phyloP scores from a whole-genome alignment of 1,140 invertebrate species.

The Drosophila grimshawi region DNA sequence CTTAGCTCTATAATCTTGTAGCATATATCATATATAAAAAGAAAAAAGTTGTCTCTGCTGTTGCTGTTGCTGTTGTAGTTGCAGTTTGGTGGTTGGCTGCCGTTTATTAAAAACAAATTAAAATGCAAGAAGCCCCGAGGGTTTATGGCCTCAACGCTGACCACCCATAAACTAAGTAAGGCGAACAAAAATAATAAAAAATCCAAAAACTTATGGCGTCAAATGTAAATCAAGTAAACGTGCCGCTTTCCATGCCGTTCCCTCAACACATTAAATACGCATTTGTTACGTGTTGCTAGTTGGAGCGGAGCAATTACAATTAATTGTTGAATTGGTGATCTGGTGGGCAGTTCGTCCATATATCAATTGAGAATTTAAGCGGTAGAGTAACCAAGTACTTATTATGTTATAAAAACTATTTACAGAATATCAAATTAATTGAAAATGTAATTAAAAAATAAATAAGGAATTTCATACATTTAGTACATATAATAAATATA shows the following conservation, averaged over 20 bases:
- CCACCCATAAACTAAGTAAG: slow-evolving; percentile 74
- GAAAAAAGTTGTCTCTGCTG: slow-evolving; percentile 27
- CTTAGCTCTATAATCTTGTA: slow-evolving; percentile 70
- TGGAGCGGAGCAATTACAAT: slow-evolving; percentile 46
- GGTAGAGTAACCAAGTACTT: not conserved
- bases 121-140: slow-evolving; percentile 70
- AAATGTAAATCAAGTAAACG: slow-evolving; percentile 71
- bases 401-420: too few species aligned
- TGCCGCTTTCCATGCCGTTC: slow-evolving; percentile 21
- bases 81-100: slow-evolving; percentile 37
- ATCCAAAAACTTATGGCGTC: slow-evolving; percentile 64
- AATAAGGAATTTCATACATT: not conserved
- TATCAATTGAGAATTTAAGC: slow-evolving; percentile 51
- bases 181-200: slow-evolving; percentile 25
- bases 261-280: slow-evolving; percentile 79
- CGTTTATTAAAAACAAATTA: slow-evolving; percentile 82
- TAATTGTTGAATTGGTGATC: slow-evolving; percentile 42
- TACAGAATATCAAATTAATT: too few species aligned
- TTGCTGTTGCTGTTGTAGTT: not conserved
- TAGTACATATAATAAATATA: not conserved
- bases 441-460: too few species aligned
- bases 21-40: slow-evolving; percentile 64
- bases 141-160: slow-evolving; percentile 71
- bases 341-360: slow-evolving; percentile 59
- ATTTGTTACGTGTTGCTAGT: slow-evolving; percentile 78